A percentile compares a stretch with the other conserved stretches of the same genome.
Evolutionary conservation across 1,140 invertebrate species (phyloP).

Genomic region (Ladona fulva): DNA sequence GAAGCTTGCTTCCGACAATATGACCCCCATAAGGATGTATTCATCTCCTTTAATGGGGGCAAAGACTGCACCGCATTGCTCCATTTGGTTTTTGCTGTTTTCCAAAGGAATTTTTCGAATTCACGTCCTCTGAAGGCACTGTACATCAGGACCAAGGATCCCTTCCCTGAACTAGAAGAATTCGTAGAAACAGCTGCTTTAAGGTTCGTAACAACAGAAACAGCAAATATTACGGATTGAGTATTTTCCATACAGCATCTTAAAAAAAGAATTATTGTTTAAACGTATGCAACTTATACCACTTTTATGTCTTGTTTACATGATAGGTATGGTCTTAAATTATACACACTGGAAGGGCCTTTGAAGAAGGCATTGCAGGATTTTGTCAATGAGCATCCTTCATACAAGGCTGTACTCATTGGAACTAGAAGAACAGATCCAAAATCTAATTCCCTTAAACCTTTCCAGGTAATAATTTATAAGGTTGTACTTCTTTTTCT

Average conservation of each 20-base stretch:
- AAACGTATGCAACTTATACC: neutral
- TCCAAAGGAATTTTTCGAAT: constrained; percentile 44
- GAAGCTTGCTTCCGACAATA: constrained; percentile 32
- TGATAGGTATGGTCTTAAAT: neutral
- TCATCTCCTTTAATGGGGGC: constrained; percentile 91
- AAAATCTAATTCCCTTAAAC: constrained; percentile 50
- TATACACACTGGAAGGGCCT: neutral
- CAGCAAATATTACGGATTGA: no score
- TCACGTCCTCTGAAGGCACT: constrained; percentile 48
- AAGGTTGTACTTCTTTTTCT: constrained; percentile 4
- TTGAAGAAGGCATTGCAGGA: neutral
- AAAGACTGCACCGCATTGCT: constrained; percentile 93
- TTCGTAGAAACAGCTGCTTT: constrained; percentile 63
- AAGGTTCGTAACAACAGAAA: constrained; percentile 34
- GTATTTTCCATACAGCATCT: no score
- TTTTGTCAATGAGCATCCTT: neutral
- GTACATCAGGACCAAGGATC: constrained; percentile 63
- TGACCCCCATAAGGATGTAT: constrained; percentile 61
- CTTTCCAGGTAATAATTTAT: constrained; percentile 52
- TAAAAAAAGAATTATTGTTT: neutral
- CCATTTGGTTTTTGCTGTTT: constrained; percentile 56
- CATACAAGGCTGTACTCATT: constrained; percentile 74
- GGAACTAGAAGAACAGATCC: constrained; percentile 81
- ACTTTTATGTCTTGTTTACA: neutral
- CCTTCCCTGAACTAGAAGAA: constrained; percentile 77